Percentiles rank a stretch among this genome's conserved stretches.
Conservation (phyloP, 2,797 vertebrate genomes). For the Coccyzus lansbergi region DNA sequence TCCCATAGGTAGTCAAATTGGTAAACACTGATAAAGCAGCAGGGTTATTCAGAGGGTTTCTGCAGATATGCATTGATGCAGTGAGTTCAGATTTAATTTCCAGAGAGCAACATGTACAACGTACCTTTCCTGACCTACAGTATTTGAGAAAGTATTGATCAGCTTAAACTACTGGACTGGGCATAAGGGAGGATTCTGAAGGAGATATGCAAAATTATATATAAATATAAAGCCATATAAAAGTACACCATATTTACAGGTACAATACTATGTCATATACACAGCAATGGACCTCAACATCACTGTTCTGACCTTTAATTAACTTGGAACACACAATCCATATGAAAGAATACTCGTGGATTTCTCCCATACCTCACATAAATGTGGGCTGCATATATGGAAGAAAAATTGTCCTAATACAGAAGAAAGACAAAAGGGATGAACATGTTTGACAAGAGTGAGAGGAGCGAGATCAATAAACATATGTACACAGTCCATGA, state of each 20-base stretch:
- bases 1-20: neutral
- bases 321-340: neutral
- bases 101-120: neutral
- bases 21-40: neutral
- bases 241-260: neutral
- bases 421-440: neutral
- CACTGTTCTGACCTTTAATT: neutral
- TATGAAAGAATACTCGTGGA: neutral
- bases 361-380: neutral
- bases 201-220: fast-evolving
- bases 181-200: slow-evolving; percentile 6
- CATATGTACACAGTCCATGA: neutral
- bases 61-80: neutral
- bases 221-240: neutral
- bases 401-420: neutral
- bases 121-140: neutral
- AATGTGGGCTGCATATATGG: neutral
- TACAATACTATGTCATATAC: neutral
- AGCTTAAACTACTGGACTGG: neutral
- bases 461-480: neutral
- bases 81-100: neutral
- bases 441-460: neutral
- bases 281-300: neutral
- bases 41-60: neutral
- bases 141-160: neutral